A percentile compares a stretch with the other conserved stretches of the same genome.
Evolutionary conservation across 2,113 vertebrate genomes (phyloP).

Genomic region (Alectura lathami): DNA sequence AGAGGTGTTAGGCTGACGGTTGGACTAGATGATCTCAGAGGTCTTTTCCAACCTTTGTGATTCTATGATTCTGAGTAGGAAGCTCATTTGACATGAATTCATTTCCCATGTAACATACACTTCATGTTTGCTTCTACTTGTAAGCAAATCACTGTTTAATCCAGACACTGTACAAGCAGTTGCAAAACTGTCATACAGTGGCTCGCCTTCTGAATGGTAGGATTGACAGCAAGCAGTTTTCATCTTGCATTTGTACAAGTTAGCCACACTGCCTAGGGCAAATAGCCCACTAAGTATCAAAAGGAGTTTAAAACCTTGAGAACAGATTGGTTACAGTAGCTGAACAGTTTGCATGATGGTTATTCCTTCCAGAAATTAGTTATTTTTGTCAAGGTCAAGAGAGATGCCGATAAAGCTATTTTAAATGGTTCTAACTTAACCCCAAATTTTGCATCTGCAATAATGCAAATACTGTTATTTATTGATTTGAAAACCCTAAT

Average conservation of each 20-base stretch:
- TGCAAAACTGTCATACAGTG: neutral
- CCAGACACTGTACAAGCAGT: neutral
- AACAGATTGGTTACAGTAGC: neutral
- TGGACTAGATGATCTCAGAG: too few species aligned
- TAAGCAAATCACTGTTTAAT: neutral
- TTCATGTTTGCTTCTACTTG: neutral
- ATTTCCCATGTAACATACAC: neutral
- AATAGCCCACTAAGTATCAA: neutral
- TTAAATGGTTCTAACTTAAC: neutral
- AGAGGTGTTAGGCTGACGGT: too few species aligned
- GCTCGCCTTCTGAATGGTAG: neutral
- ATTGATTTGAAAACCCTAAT: constrained; percentile 12
- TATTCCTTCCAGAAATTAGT: neutral
- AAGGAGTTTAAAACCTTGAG: neutral
- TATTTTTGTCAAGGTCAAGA: neutral
- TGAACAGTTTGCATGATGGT: neutral
- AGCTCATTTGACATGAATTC: neutral
- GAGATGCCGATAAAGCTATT: neutral
- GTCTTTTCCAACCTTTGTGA: too few species aligned
- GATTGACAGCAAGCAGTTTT: constrained; percentile 5
- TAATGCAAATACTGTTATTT: neutral
- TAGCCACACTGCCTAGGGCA: neutral
- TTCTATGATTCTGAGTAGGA: too few species aligned
- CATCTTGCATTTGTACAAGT: constrained; percentile 1
- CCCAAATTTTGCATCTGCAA: neutral